Evolutionary conservation across 2,888 invertebrate species (phyloP).

Genomic region (Lepas anatifera): DNA sequence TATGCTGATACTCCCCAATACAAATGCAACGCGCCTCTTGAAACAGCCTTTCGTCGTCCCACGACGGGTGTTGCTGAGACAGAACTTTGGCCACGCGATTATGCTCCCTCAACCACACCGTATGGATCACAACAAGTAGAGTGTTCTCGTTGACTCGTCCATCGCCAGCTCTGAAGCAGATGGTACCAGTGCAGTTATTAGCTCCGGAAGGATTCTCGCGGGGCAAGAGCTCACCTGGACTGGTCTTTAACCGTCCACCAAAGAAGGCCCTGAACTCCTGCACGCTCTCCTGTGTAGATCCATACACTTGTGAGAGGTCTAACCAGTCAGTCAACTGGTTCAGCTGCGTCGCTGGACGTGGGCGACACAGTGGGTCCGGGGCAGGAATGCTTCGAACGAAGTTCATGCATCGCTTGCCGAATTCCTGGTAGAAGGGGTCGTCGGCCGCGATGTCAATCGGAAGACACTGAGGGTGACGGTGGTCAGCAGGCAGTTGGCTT

Average conservation of each 20-base stretch:
- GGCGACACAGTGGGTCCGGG: background rate
- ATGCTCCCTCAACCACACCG: conserved; percentile 62
- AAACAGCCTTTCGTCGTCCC: conserved; percentile 57
- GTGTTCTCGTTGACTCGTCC: background rate
- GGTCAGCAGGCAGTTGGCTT: conserved; percentile 18
- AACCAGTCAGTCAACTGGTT: background rate
- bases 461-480: conserved; percentile 27
- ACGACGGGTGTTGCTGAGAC: conserved; percentile 29
- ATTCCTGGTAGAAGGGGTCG: conserved; percentile 26
- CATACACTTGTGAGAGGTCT: conserved; percentile 1
- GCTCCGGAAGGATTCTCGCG: no score
- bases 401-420: conserved; percentile 22
- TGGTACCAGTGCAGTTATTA: background rate
- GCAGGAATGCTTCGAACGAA: conserved; percentile 16
- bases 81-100: conserved; percentile 50
- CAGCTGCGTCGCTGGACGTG: background rate
- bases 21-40: conserved; percentile 58
- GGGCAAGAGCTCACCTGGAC: background rate
- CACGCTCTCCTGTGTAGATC: background rate
- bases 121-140: conserved; percentile 38
- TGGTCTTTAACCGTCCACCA: background rate
- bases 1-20: conserved; percentile 62
- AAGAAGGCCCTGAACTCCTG: background rate
- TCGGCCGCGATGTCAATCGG: conserved; percentile 27
- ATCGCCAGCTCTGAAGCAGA: background rate